Conservation (phyloP, 2,797 vertebrate species). For the Myotis vivesi region DNA sequence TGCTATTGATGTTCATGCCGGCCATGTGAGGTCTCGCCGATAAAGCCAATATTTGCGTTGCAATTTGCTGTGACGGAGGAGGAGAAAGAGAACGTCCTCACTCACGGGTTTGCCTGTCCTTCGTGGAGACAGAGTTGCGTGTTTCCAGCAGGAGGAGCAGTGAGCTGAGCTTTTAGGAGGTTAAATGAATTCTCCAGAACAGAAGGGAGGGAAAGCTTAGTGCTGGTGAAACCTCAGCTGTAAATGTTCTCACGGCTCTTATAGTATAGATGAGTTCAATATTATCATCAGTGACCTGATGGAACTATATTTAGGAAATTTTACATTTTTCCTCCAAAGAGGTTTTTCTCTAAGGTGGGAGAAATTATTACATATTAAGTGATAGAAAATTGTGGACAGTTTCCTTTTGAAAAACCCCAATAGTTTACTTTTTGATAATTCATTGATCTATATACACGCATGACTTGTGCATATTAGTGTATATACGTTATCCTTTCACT, state of each 20-base stretch:
- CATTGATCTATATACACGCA: too few relatives aligned
- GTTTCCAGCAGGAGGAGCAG: constrained; percentile 61
- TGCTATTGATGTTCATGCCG: neutral
- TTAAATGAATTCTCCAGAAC: neutral
- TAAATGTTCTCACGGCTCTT: neutral
- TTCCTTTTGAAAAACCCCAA: neutral
- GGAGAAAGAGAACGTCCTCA: neutral
- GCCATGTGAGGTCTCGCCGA: fast-evolving
- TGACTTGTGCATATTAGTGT: neutral
- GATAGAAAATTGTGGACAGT: neutral
- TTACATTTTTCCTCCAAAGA: neutral
- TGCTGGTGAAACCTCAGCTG: neutral
- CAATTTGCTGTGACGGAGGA: neutral
- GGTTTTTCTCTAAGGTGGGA: neutral
- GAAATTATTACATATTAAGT: neutral
- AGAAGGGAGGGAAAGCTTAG: neutral
- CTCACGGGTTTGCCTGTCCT: neutral
- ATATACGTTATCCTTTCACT: neutral
- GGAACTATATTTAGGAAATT: neutral
- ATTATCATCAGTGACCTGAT: neutral
- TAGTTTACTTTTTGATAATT: neutral
- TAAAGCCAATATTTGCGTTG: fast-evolving
- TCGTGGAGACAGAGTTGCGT: neutral
- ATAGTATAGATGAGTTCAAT: neutral
- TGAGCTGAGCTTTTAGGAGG: neutral